phyloP scores from a whole-genome alignment of 2,888 invertebrate species.

The Cosmopolites sordidus region DNA sequence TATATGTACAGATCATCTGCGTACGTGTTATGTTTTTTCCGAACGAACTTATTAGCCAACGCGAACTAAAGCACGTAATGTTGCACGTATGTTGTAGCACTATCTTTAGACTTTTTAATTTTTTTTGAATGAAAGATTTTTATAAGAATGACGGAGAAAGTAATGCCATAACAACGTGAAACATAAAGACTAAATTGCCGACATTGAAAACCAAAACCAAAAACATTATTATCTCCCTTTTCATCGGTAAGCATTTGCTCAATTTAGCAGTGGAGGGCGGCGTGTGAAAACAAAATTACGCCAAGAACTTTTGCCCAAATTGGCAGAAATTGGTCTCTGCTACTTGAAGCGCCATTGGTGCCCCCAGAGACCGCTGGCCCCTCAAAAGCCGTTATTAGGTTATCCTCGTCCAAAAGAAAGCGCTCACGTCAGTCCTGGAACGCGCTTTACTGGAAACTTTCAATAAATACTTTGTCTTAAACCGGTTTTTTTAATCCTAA shows the following conservation, averaged over 20 bases:
- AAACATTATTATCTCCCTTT: slow-evolving; percentile 38
- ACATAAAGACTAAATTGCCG: neutral
- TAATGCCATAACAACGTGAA: neutral
- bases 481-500: neutral
- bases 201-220: slow-evolving; percentile 18
- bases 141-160: too few relatives aligned
- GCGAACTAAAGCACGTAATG: too few relatives aligned
- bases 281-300: slow-evolving; percentile 49
- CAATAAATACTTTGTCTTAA: neutral
- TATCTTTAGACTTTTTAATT: too few relatives aligned
- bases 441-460: slow-evolving; percentile 11
- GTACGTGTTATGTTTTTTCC: too few relatives aligned
- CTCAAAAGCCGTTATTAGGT: slow-evolving; percentile 49
- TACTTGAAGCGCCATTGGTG: slow-evolving; percentile 39
- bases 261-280: slow-evolving; percentile 44
- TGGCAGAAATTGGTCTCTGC: slow-evolving; percentile 58
- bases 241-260: slow-evolving; percentile 39
- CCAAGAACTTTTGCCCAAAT: slow-evolving; percentile 49
- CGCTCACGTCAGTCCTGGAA: slow-evolving; percentile 30
- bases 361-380: slow-evolving; percentile 44
- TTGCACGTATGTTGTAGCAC: too few relatives aligned
- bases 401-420: slow-evolving; percentile 36
- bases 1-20: too few relatives aligned
- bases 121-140: too few relatives aligned
- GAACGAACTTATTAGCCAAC: too few relatives aligned